Conservation (phyloP, 2,888 invertebrate species). For the Archips crataeganus region DNA sequence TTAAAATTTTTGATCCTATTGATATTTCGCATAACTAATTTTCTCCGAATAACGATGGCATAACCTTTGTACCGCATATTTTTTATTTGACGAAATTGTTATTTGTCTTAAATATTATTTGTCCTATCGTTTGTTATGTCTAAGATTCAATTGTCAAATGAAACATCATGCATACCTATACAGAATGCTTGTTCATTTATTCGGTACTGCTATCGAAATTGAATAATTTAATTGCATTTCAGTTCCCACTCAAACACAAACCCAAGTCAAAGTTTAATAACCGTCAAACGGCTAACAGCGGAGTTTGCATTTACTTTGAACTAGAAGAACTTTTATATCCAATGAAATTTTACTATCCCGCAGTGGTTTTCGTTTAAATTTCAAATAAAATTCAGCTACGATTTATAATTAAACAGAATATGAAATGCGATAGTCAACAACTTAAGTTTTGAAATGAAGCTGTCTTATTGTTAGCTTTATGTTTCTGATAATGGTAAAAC, state of each 20-base stretch:
- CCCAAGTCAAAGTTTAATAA: conserved; percentile 3
- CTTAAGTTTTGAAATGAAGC: neutral
- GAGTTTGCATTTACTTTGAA: conserved; percentile 3
- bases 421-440: neutral
- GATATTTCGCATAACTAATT: too few species aligned
- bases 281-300: neutral
- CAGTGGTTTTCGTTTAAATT: neutral
- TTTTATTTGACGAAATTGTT: too few species aligned
- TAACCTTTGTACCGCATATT: too few species aligned
- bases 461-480: neutral
- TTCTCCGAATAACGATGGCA: too few species aligned
- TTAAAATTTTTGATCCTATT: too few species aligned
- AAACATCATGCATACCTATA: too few species aligned
- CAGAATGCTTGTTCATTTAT: too few species aligned
- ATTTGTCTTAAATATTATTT: too few species aligned
- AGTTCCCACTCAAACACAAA: neutral
- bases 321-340: conserved; percentile 10
- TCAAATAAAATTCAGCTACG: neutral
- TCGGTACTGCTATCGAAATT: neutral
- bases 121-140: too few species aligned
- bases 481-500: too few species aligned
- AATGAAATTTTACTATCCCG: neutral
- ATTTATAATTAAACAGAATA: neutral
- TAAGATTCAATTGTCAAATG: too few species aligned
- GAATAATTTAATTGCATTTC: neutral